These are phyloP conservation scores for Eurois occulta DNA, from an alignment of 2,888 invertebrate species.

Conservation along the genomic window DNA sequence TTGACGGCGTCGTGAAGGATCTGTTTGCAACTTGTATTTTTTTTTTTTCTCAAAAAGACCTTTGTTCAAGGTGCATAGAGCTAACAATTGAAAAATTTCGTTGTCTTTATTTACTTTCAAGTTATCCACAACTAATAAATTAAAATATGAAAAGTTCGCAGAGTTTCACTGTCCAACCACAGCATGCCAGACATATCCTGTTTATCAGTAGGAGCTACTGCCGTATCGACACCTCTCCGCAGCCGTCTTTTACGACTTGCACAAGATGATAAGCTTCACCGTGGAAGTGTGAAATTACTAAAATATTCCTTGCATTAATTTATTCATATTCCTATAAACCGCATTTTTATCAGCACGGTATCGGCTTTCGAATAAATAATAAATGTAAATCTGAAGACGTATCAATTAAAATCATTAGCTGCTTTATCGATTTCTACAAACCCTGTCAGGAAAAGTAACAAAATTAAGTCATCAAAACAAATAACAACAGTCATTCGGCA, in stretches of 20 bases:
- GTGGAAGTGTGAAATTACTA: constrained; percentile 60
- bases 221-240: constrained; percentile 38
- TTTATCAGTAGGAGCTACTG: constrained; percentile 42
- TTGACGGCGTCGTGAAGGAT: no score
- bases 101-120: background rate
- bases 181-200: constrained; percentile 5
- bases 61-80: background rate
- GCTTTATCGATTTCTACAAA: constrained; percentile 71
- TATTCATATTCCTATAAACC: constrained; percentile 61
- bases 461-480: constrained; percentile 76
- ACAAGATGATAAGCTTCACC: constrained; percentile 53
- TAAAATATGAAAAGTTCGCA: constrained; percentile 2
- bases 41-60: background rate
- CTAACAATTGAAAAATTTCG: background rate
- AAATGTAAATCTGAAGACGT: constrained; percentile 50
- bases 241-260: constrained; percentile 56
- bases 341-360: constrained; percentile 57
- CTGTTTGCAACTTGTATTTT: no score
- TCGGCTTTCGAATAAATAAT: constrained; percentile 53
- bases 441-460: constrained; percentile 61
- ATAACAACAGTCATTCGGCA: constrained; percentile 69
- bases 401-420: constrained; percentile 59
- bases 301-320: constrained; percentile 57
- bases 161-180: background rate
- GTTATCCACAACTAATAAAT: constrained; percentile 20